A percentile compares a stretch with the other conserved stretches of the same genome.
Evolutionary conservation across 2,888 invertebrate species (phyloP).

Genomic region (Gonocerus acuteangulatus): DNA sequence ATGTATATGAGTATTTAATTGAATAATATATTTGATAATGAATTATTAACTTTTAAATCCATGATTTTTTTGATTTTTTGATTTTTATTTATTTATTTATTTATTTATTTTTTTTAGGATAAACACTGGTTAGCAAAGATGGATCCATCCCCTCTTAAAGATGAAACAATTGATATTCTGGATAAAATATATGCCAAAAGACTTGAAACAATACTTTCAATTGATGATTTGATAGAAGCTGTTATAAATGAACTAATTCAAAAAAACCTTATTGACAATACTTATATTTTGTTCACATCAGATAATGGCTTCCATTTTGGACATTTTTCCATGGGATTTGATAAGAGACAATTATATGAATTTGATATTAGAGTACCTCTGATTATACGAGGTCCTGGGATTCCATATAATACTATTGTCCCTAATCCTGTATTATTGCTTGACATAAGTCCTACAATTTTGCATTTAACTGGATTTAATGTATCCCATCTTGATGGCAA

Average conservation of each 20-base stretch:
- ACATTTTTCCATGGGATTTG: constrained; percentile 79
- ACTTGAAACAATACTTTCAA: constrained; percentile 73
- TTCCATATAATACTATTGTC: constrained; percentile 48
- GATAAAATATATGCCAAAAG: constrained; percentile 65
- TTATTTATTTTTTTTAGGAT: constrained; percentile 22
- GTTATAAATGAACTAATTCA: constrained; percentile 53
- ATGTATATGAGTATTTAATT: too few species aligned
- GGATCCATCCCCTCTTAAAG: constrained; percentile 58
- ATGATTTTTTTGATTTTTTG: too few species aligned
- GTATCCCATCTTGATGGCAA: constrained; percentile 56
- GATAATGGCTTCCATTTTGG: constrained; percentile 90
- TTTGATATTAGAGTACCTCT: constrained; percentile 80
- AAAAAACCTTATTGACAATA: constrained; percentile 55
- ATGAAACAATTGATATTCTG: constrained; percentile 51
- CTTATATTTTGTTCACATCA: constrained; percentile 75
- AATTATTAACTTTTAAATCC: too few species aligned
- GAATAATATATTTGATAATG: too few species aligned
- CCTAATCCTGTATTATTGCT: constrained; percentile 60
- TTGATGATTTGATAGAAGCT: constrained; percentile 72
- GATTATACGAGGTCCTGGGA: constrained; percentile 66
- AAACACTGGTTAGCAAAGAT: constrained; percentile 72
- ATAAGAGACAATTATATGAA: constrained; percentile 86
- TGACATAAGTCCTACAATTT: constrained; percentile 78
- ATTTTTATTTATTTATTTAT: neutral
- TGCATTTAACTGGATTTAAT: constrained; percentile 57